These are phyloP conservation scores for Mustelus asterias DNA, from an alignment of 2,113 vertebrate species.

Conservation along the genomic window DNA sequence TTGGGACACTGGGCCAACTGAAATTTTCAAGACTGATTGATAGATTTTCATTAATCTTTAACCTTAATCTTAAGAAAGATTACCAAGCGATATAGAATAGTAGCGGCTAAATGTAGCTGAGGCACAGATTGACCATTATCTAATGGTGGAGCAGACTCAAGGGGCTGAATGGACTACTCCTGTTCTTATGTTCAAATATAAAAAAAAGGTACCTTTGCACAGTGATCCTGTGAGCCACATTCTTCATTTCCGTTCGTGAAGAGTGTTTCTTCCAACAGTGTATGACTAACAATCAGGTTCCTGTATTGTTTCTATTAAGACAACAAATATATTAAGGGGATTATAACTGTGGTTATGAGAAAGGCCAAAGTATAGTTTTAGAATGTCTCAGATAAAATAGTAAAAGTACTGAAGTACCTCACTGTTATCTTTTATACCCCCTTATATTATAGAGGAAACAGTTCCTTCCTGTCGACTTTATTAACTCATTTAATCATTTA, in stretches of 20 bases:
- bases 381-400: not conserved
- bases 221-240: conserved; percentile 1
- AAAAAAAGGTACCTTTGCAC: not conserved
- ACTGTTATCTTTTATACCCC: not conserved
- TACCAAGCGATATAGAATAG: not conserved
- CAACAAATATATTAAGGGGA: not conserved
- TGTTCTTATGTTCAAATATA: not conserved
- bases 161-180: not conserved
- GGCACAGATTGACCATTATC: not conserved
- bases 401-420: not conserved
- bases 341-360: not conserved
- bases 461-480: not conserved
- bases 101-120: too few species aligned
- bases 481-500: not conserved
- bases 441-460: not conserved
- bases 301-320: not conserved
- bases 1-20: not conserved
- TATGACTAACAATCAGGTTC: not conserved
- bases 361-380: not conserved
- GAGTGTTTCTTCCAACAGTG: not conserved
- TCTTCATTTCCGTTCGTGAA: not conserved
- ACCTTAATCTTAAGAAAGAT: not conserved
- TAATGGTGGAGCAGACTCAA: not conserved
- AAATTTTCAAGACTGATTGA: not conserved
- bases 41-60: not conserved